Evolutionary conservation across 2,113 vertebrate genomes (phyloP).

Genomic region (Buteo buteo): DNA sequence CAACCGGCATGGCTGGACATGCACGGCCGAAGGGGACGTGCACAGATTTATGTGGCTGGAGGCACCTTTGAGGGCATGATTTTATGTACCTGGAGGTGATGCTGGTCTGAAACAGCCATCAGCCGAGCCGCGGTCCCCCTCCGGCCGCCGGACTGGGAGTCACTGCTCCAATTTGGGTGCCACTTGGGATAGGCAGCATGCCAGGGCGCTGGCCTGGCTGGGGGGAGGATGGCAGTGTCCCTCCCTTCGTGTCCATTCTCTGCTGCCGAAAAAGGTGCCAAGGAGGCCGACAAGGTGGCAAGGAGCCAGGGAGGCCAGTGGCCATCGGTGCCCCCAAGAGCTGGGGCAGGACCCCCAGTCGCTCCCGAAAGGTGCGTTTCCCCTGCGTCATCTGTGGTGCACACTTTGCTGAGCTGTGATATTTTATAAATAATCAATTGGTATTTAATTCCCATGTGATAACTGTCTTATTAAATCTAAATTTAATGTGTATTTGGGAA

Average conservation of each 20-base stretch:
- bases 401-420: neutral
- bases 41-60: neutral
- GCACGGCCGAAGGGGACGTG: fast-evolving
- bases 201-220: fast-evolving
- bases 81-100: neutral
- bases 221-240: neutral
- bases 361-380: neutral
- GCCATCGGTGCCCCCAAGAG: fast-evolving
- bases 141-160: fast-evolving
- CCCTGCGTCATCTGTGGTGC: neutral
- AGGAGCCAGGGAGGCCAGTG: neutral
- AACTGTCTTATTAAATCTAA: constrained; percentile 71
- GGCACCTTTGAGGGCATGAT: neutral
- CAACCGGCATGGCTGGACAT: neutral
- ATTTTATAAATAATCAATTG: constrained; percentile 49
- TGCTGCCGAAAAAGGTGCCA: neutral
- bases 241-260: neutral
- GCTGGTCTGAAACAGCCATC: neutral
- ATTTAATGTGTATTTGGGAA: constrained; percentile 68
- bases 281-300: neutral
- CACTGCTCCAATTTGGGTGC: fast-evolving
- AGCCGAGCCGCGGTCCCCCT: fast-evolving
- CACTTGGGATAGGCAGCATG: neutral
- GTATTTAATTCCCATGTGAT: constrained; percentile 61
- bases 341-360: neutral